These are phyloP conservation scores for Clinocottus analis DNA, from an alignment of 2,113 vertebrate species.

Conservation along the genomic window DNA sequence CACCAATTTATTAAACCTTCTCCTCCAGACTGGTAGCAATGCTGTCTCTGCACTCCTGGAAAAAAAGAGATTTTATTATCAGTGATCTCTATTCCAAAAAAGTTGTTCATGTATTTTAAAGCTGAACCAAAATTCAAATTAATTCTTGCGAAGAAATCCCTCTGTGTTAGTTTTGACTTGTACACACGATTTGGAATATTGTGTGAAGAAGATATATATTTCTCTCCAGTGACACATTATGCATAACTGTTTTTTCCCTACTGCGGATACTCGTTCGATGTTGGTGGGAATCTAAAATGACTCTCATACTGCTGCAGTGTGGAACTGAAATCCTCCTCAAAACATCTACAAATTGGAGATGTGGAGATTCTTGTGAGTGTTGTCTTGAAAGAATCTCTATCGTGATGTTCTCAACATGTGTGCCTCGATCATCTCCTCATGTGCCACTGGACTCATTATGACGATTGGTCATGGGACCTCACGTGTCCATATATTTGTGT, in stretches of 20 bases:
- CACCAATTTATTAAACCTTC: not conserved
- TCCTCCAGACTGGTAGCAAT: not conserved
- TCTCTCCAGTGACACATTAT: too few species aligned
- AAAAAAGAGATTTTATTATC: not conserved
- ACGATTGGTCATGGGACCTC: slow-evolving; percentile 52
- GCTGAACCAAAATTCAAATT: not conserved
- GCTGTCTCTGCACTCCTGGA: not conserved
- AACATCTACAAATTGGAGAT: not conserved
- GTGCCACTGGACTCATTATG: slow-evolving; percentile 19
- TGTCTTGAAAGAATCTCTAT: slow-evolving; percentile 3
- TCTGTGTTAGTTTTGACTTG: not conserved
- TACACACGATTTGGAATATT: not conserved
- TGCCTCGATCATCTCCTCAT: not conserved
- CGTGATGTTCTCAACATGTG: slow-evolving; percentile 6
- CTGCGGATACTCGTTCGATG: too few species aligned
- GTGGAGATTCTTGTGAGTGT: too few species aligned
- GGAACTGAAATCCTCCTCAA: too few species aligned
- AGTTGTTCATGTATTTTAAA: not conserved
- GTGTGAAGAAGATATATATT: too few species aligned
- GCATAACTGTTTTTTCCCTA: too few species aligned
- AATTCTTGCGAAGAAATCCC: not conserved
- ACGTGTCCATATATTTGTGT: slow-evolving; percentile 9
- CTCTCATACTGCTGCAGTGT: too few species aligned
- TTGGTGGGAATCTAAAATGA: too few species aligned
- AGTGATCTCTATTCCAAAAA: not conserved